phyloP scores from a whole-genome alignment of 2,113 vertebrate species.

The Galeopterus variegatus region DNA sequence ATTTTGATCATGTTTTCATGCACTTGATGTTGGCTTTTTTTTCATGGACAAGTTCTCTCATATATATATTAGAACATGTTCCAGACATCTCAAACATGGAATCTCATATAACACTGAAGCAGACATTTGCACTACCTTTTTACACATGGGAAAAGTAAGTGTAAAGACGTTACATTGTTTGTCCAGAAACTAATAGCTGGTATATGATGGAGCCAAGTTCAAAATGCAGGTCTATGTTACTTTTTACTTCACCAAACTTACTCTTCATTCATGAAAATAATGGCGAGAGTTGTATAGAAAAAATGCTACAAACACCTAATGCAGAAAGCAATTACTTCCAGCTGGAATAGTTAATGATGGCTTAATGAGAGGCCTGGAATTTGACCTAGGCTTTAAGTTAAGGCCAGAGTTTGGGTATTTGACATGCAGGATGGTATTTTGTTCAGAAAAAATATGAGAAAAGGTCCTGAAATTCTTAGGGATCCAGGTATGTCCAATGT shows the following conservation, averaged over 20 bases:
- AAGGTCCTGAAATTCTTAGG: background rate
- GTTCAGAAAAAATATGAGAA: background rate
- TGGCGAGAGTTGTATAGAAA: background rate
- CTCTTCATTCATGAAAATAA: background rate
- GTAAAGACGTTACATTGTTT: background rate
- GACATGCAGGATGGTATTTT: background rate
- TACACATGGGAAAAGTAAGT: background rate
- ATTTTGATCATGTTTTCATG: too few relatives aligned
- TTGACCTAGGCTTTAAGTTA: background rate
- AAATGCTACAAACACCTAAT: background rate
- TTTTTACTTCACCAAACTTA: background rate
- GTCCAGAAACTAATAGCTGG: background rate
- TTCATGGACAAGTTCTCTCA: background rate
- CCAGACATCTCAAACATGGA: rapidly evolving
- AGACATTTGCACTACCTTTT: background rate
- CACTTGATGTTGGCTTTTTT: too few relatives aligned
- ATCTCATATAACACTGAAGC: background rate
- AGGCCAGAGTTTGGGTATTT: background rate
- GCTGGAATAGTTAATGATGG: background rate
- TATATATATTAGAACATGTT: background rate
- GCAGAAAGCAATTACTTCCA: background rate
- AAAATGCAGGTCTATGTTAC: background rate
- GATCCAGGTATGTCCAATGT: background rate
- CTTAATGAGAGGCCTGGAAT: background rate
- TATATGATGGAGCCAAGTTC: background rate